A percentile compares a stretch with the other conserved stretches of the same genome.
phyloP scores from a whole-genome alignment of 2,113 vertebrate genomes.

The Psittacus erithacus region DNA sequence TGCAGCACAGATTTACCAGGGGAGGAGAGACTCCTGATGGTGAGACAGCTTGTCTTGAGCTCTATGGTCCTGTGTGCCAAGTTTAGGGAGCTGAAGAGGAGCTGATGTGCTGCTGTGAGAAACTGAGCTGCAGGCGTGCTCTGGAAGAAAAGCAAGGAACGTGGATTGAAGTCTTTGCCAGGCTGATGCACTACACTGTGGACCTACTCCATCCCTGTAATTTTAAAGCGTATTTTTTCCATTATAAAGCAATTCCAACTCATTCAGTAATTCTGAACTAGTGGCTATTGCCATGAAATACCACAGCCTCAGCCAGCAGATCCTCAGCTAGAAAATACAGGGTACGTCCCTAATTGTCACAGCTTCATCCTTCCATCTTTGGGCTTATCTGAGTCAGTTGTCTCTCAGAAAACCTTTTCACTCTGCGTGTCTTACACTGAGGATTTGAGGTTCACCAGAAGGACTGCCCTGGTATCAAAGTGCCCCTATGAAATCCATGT shows the following conservation, averaged over 20 bases:
- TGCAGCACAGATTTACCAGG: not conserved
- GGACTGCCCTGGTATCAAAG: not conserved
- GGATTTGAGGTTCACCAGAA: not conserved
- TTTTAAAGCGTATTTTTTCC: not conserved
- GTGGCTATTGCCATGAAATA: not conserved
- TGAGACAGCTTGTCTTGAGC: not conserved
- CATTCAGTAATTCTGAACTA: not conserved
- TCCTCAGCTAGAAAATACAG: not conserved
- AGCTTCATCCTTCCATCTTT: not conserved
- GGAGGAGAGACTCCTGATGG: not conserved
- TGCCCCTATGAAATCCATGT: not conserved
- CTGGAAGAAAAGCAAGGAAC: not conserved
- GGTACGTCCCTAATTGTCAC: not conserved
- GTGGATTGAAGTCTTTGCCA: not conserved
- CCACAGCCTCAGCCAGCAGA: not conserved
- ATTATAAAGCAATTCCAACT: not conserved
- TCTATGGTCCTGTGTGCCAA: not conserved
- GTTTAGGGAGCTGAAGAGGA: not conserved
- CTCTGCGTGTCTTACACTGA: not conserved
- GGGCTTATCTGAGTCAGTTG: not conserved
- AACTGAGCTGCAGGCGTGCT: not conserved
- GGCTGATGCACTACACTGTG: not conserved
- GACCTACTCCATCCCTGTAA: not conserved
- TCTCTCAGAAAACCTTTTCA: not conserved
- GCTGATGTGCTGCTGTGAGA: not conserved